phyloP scores from a whole-genome alignment of 1,140 invertebrate species.

The Ceratosolen fusciceps region DNA sequence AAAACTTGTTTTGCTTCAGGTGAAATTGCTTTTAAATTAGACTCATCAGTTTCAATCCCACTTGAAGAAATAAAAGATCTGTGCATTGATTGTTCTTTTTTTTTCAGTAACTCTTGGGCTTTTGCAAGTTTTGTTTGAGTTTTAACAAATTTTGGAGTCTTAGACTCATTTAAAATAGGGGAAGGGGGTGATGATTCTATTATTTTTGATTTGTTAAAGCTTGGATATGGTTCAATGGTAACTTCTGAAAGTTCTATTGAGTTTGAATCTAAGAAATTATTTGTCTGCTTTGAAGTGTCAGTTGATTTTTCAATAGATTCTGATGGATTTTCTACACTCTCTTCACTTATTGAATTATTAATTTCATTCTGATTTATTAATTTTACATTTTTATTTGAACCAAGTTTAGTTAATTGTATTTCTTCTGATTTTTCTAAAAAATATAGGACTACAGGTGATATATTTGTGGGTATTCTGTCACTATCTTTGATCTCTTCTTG shows the following conservation, averaged over 20 bases:
- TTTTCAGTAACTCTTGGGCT: conserved; percentile 33
- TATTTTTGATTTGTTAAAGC: conserved; percentile 20
- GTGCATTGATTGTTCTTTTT: conserved; percentile 1
- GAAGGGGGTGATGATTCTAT: not conserved
- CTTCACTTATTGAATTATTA: not conserved
- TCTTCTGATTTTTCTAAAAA: conserved; percentile 39
- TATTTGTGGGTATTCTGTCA: conserved; percentile 28
- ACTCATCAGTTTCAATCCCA: not conserved
- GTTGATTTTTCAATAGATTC: not conserved
- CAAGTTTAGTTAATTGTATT: conserved; percentile 40
- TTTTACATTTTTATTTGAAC: conserved; percentile 29
- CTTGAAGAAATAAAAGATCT: not conserved
- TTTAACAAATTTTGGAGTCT: not conserved
- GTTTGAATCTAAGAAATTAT: conserved; percentile 24
- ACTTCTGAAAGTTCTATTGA: conserved; percentile 46
- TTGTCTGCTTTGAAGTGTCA: not conserved
- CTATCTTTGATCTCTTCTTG: conserved; percentile 4
- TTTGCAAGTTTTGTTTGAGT: conserved; percentile 1
- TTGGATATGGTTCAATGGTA: conserved; percentile 38
- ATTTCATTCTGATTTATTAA: conserved; percentile 17
- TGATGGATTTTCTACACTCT: not conserved
- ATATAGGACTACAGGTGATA: conserved; percentile 13
- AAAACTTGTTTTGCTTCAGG: not conserved
- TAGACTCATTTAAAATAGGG: not conserved
- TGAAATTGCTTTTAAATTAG: not conserved